These are phyloP conservation scores for Drosophila mercatorum DNA, from an alignment of 2,888 invertebrate genomes.

Conservation along the genomic window DNA sequence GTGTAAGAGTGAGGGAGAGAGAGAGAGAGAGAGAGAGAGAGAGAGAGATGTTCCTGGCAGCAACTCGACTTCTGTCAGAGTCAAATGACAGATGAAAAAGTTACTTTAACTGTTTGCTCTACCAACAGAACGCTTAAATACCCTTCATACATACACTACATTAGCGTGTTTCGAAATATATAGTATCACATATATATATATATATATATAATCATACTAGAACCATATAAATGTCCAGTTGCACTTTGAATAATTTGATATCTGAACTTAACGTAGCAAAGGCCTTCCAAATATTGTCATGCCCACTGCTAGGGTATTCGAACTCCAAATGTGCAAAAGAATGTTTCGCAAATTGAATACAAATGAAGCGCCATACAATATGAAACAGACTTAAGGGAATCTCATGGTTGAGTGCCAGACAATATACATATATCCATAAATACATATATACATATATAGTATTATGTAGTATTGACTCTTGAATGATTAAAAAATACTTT, in stretches of 20 bases:
- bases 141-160: not conserved
- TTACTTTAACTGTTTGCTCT: slow-evolving; percentile 1
- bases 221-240: not conserved
- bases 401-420: not conserved
- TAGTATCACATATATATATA: not conserved
- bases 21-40: slow-evolving; percentile 13
- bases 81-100: slow-evolving; percentile 55
- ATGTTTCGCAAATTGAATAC: slow-evolving; percentile 2
- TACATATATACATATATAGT: no score
- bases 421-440: no score
- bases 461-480: no score
- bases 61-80: slow-evolving; percentile 57
- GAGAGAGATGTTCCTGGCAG: not conserved
- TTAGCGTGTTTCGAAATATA: no score
- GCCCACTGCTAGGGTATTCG: not conserved
- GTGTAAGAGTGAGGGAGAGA: not conserved
- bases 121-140: not conserved
- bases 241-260: not conserved
- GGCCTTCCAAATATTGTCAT: not conserved
- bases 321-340: not conserved
- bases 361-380: not conserved
- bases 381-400: not conserved
- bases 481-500: no score
- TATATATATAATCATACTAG: not conserved
- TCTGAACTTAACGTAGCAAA: no score